phyloP scores from a whole-genome alignment of 2,797 vertebrate genomes.

The Rhinatrema bivittatum region DNA sequence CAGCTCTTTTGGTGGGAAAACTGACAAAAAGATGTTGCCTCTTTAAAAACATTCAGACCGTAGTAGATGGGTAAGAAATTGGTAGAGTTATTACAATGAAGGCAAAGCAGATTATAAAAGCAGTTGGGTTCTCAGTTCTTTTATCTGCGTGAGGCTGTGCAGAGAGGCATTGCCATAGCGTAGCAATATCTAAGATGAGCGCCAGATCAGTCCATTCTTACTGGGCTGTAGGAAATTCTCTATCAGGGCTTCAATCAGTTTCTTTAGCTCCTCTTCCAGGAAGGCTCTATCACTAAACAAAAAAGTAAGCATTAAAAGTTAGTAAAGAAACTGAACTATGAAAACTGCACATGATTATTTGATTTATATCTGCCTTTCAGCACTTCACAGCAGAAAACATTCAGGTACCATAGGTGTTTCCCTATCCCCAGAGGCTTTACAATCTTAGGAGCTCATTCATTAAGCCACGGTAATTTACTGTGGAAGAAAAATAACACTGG shows the following conservation, averaged over 20 bases:
- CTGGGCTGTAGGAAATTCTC: slow-evolving; percentile 82
- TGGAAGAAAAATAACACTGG: too few species aligned
- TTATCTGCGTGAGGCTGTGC: not conserved
- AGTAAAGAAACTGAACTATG: too few species aligned
- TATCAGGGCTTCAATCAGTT: slow-evolving; percentile 65
- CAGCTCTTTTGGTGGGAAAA: not conserved
- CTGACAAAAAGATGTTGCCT: slow-evolving; percentile 23
- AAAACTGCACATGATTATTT: too few species aligned
- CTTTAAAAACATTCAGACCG: not conserved
- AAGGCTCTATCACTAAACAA: slow-evolving; percentile 55
- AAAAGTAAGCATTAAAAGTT: not conserved
- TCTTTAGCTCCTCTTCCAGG: slow-evolving; percentile 71
- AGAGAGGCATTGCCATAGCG: not conserved
- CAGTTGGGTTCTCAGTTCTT: slow-evolving; percentile 22
- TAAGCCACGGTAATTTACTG: too few species aligned
- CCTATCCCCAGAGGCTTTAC: too few species aligned
- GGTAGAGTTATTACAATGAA: slow-evolving; percentile 3
- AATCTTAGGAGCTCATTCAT: too few species aligned
- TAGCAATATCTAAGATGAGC: slow-evolving; percentile 41
- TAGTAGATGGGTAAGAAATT: slow-evolving; percentile 9
- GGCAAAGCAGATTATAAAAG: too few species aligned
- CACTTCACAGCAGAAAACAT: too few species aligned
- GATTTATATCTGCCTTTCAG: too few species aligned
- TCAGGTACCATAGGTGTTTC: too few species aligned
- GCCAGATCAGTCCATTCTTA: slow-evolving; percentile 76